Evolutionary conservation across 1,140 invertebrate genomes (phyloP).

Genomic region (Hermatobates lingyangjiaoensis): DNA sequence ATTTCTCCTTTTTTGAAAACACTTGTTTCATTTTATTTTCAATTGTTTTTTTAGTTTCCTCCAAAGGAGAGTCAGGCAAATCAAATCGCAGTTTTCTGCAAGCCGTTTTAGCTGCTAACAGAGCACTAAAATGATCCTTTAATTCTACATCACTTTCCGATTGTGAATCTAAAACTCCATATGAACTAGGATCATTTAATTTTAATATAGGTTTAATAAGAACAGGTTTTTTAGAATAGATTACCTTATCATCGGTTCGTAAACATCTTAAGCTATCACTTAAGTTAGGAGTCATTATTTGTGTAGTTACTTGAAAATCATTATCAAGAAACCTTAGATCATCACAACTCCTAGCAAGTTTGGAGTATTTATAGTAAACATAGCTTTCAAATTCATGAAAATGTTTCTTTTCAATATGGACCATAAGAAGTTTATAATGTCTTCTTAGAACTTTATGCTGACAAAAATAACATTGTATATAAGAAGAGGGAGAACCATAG

Average conservation of each 20-base stretch:
- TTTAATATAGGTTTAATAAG: slow-evolving; percentile 7
- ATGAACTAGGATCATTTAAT: not conserved
- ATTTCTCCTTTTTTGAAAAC: slow-evolving; percentile 11
- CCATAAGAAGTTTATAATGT: slow-evolving; percentile 17
- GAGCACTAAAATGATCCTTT: no score
- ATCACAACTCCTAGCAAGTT: slow-evolving; percentile 6
- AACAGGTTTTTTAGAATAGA: not conserved
- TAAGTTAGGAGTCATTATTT: not conserved
- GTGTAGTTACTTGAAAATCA: not conserved
- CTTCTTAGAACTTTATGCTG: slow-evolving; percentile 14
- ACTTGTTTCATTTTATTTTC: not conserved
- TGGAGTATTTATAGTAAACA: slow-evolving; percentile 13
- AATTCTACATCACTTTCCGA: no score
- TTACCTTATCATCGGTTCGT: not conserved
- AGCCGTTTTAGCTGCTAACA: not conserved
- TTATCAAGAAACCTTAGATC: slow-evolving; percentile 9
- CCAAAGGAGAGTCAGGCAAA: slow-evolving; percentile 13
- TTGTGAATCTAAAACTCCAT: no score
- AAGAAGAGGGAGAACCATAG: slow-evolving; percentile 5
- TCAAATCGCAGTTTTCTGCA: slow-evolving; percentile 18
- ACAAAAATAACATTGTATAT: slow-evolving; percentile 18
- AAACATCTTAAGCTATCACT: slow-evolving; percentile 1
- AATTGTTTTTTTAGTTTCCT: slow-evolving; percentile 2
- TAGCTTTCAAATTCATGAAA: slow-evolving; percentile 14
- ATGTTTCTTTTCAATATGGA: slow-evolving; percentile 20